These are phyloP conservation scores for Drosophila suboccidentalis DNA, from an alignment of 2,888 invertebrate genomes.

Conservation along the genomic window DNA sequence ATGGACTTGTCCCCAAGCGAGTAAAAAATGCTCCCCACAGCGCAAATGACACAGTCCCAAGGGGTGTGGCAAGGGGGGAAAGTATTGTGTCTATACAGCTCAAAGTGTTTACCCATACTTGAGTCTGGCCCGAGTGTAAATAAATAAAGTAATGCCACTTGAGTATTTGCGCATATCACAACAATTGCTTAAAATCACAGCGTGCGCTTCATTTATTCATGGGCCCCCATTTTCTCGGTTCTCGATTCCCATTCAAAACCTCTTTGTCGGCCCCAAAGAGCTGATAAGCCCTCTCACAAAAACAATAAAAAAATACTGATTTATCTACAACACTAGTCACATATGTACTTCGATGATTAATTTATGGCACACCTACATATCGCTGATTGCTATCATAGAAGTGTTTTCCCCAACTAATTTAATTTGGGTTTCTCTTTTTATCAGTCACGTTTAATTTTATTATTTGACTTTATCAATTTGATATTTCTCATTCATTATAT, in stretches of 20 bases:
- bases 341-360: conserved; percentile 13
- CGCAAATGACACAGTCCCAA: conserved; percentile 18
- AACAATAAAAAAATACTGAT: neutral
- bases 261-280: neutral
- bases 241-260: conserved; percentile 13
- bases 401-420: neutral
- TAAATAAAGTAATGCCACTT: conserved; percentile 3
- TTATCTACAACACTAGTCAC: neutral
- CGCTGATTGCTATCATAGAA: neutral
- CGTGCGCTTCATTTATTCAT: neutral
- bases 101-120: conserved; percentile 32
- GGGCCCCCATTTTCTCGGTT: neutral
- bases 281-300: conserved; percentile 24
- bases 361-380: conserved; percentile 1
- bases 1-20: conserved; percentile 40
- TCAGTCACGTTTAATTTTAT: neutral
- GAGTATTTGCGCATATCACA: conserved; percentile 15
- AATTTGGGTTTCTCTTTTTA: conserved; percentile 1
- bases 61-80: conserved; percentile 1
- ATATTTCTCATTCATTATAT: neutral
- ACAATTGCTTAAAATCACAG: conserved; percentile 13
- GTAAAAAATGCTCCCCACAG: neutral
- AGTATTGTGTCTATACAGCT: neutral
- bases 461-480: neutral
- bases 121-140: conserved; percentile 16